A percentile compares a stretch with the other conserved stretches of the same genome.
phyloP scores from a whole-genome alignment of 2,113 vertebrate species.

The Eptatretus burgeri region DNA sequence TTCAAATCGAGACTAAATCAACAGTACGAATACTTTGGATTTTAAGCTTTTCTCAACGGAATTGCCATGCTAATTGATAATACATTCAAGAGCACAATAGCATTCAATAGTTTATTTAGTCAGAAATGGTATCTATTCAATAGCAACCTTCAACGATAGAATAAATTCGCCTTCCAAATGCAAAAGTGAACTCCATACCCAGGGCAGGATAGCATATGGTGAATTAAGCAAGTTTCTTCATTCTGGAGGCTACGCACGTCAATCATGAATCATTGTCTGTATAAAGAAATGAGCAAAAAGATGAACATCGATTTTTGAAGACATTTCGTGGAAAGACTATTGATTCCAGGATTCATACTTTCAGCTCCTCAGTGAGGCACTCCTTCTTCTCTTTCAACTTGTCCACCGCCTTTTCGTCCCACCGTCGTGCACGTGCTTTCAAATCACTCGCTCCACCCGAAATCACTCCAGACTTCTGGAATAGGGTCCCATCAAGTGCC shows the following conservation, averaged over 20 bases:
- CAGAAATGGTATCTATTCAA: too few relatives aligned
- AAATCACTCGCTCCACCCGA: slow-evolving; percentile 63
- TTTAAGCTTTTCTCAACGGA: too few relatives aligned
- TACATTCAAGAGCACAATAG: too few relatives aligned
- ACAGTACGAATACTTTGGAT: too few relatives aligned
- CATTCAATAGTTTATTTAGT: too few relatives aligned
- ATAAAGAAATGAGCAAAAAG: neutral
- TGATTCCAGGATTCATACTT: slow-evolving; percentile 18
- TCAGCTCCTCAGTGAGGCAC: slow-evolving; percentile 28
- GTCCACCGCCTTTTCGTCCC: slow-evolving; percentile 55
- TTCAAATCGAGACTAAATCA: too few relatives aligned
- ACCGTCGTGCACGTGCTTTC: slow-evolving; percentile 37
- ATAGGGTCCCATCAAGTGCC: slow-evolving; percentile 63
- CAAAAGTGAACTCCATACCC: too few relatives aligned
- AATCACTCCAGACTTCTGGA: slow-evolving; percentile 63
- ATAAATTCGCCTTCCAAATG: too few relatives aligned
- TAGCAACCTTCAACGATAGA: too few relatives aligned
- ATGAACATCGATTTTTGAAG: neutral
- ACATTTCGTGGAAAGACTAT: neutral
- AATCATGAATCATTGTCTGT: neutral
- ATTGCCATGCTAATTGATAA: too few relatives aligned
- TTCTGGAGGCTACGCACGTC: neutral
- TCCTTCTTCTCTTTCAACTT: slow-evolving; percentile 34
- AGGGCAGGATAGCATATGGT: too few relatives aligned
- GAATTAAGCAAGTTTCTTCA: too few relatives aligned